These are phyloP conservation scores for Amphipyra tragopoginis DNA, from an alignment of 2,888 invertebrate genomes.

Conservation along the genomic window DNA sequence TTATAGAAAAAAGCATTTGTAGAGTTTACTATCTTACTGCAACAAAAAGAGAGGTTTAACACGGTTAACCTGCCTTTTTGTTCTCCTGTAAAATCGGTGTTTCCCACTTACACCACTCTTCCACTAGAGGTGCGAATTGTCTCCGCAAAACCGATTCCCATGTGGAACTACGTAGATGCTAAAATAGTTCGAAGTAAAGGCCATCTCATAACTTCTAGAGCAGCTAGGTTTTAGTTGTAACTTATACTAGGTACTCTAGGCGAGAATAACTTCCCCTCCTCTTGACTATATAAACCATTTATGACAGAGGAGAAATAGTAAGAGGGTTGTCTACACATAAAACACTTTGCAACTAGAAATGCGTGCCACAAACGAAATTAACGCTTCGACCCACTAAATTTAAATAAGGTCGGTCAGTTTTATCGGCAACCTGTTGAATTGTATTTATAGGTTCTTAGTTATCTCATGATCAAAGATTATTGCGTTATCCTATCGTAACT, in stretches of 20 bases:
- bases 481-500: slow-evolving; percentile 39
- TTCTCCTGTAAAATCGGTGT: no score
- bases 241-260: neutral
- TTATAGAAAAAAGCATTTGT: no score
- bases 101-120: no score
- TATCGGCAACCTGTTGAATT: slow-evolving; percentile 51
- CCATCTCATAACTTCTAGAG: neutral
- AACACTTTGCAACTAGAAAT: slow-evolving; percentile 16
- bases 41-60: no score
- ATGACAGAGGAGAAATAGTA: neutral
- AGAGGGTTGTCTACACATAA: neutral
- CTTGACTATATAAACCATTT: neutral
- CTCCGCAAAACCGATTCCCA: no score
- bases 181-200: neutral
- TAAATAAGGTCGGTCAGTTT: slow-evolving; percentile 41
- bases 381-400: slow-evolving; percentile 33
- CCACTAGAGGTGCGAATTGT: no score
- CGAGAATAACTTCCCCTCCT: slow-evolving; percentile 3
- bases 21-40: no score
- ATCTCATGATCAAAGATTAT: slow-evolving; percentile 48
- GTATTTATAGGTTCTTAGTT: slow-evolving; percentile 42
- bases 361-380: slow-evolving; percentile 34
- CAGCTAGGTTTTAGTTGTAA: neutral
- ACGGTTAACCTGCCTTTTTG: no score
- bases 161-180: no score